These are phyloP conservation scores for Turnix velox DNA, from an alignment of 2,113 vertebrate species.

Conservation along the genomic window DNA sequence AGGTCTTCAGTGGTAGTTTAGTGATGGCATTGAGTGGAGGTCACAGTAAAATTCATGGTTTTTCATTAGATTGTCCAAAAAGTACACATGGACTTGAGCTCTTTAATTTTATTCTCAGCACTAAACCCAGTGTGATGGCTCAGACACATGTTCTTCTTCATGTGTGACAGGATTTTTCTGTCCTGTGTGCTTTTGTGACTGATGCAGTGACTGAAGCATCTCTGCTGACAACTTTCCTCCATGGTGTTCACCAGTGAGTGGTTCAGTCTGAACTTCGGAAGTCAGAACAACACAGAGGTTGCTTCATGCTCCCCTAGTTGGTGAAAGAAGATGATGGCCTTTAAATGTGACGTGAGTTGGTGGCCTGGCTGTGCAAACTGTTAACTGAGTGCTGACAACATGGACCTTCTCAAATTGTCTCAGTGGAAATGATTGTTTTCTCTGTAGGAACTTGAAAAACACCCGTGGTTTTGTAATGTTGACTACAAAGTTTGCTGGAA, in stretches of 20 bases:
- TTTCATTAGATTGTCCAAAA: neutral
- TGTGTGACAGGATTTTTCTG: neutral
- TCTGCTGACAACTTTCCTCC: neutral
- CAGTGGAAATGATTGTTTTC: neutral
- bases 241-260: neutral
- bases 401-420: neutral
- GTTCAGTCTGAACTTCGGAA: neutral
- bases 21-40: neutral
- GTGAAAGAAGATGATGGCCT: neutral
- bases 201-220: neutral
- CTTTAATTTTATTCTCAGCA: neutral
- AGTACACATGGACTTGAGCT: neutral
- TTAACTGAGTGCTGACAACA: neutral
- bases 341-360: neutral
- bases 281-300: neutral
- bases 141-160: rapidly evolving
- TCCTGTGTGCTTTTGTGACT: neutral
- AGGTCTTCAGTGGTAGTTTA: neutral
- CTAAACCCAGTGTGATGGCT: neutral
- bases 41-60: neutral
- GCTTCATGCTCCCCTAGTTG: neutral
- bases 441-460: neutral
- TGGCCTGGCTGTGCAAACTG: neutral
- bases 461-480: neutral
- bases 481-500: neutral